A percentile compares a stretch with the other conserved stretches of the same genome.
Conservation (phyloP, 2,113 vertebrate genomes). For the Callorhinus ursinus region DNA sequence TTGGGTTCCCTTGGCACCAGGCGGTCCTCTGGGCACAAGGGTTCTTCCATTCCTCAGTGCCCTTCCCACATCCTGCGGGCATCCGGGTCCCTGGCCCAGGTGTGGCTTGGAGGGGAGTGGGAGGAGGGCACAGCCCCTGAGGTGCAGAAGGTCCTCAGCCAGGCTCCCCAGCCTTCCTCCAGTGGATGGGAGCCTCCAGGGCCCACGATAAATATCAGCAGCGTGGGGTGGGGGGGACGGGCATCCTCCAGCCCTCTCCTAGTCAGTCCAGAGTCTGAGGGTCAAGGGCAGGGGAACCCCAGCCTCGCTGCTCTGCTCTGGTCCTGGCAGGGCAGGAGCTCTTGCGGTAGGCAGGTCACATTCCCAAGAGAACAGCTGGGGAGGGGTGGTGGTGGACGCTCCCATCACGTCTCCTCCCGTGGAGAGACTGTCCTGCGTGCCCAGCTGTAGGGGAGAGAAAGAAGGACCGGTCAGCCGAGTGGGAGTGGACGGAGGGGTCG, state of each 20-base stretch:
- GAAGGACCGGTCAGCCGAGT: conserved; percentile 2
- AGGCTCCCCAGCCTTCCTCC: conserved; percentile 45
- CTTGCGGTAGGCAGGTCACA: conserved; percentile 47
- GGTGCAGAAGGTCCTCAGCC: conserved; percentile 45
- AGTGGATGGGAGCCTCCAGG: conserved; percentile 64
- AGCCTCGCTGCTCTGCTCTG: conserved; percentile 49
- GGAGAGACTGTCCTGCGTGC: conserved; percentile 58
- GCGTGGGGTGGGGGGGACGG: not conserved
- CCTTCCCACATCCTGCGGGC: not conserved
- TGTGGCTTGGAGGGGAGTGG: not conserved
- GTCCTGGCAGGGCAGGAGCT: conserved; percentile 48
- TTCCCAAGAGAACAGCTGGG: conserved; percentile 49
- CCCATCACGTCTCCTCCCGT: conserved; percentile 68
- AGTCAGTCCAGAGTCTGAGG: conserved; percentile 55
- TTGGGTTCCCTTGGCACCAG: conserved; percentile 40
- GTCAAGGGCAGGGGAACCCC: conserved; percentile 10
- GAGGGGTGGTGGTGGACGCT: conserved; percentile 3
- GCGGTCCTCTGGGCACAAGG: conserved; percentile 15
- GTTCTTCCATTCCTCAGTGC: conserved; percentile 19
- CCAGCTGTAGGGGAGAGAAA: conserved; percentile 73
- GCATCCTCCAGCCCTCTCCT: conserved; percentile 38
- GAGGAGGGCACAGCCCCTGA: not conserved
- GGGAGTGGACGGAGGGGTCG: not conserved
- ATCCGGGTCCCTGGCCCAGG: not conserved
- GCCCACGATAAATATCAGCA: conserved; percentile 77